Base-by-base conservation (phyloP, 2,113 vertebrate genomes). In the Ramphastos sulfuratus region DNA sequence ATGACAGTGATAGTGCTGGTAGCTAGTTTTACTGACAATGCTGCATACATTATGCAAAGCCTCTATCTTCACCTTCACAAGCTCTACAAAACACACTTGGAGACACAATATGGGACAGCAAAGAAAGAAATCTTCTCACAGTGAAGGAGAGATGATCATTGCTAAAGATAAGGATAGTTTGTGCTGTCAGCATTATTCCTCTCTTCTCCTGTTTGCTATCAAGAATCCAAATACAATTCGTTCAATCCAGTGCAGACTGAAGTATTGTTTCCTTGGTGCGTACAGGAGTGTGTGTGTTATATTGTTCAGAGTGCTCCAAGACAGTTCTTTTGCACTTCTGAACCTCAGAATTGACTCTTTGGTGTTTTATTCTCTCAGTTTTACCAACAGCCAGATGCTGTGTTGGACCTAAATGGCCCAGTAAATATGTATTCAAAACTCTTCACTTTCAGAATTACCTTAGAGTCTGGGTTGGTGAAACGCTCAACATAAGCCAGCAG, bases 371-470 rank as follows among this genome's bases (percentile, higher is more conserved):
- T 82, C 50, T 25, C 30, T n/a, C 6, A 10, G 7, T 63, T 93
- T 77, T 64, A 46, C 8, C 50, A 52, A 39, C 1, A 28, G 30
- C 19, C 2, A 4, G 12, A 44, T 0, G 1, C 0, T 23, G 54
- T 71, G 24, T 31, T 3, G 4, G 54, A 21, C 15, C 12, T 12
- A 24, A 58, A 39, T 3, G 3, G 4, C 19, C 25, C 10, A 59
- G 42, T 23, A 24, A 89, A 58, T 1, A 3, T 35, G 13, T 48
- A 2, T 27, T 82, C 50, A 37, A 67, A 94, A 20, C 16, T 56
- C n/a, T 59, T 5, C 7, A 17, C 27, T 28, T 5, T 19, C 48
- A 20, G 27, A 88, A 70, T 37, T 0, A 46, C 44, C 16, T 46
- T 18, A 46, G 44, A 17, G 16, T 16, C 15, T 42, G 12, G 42